Evolutionary conservation across 2,797 vertebrate genomes (phyloP), one percentile per base, ranked within the genome.

Genomic region (Acanthiza pusilla): DNA sequence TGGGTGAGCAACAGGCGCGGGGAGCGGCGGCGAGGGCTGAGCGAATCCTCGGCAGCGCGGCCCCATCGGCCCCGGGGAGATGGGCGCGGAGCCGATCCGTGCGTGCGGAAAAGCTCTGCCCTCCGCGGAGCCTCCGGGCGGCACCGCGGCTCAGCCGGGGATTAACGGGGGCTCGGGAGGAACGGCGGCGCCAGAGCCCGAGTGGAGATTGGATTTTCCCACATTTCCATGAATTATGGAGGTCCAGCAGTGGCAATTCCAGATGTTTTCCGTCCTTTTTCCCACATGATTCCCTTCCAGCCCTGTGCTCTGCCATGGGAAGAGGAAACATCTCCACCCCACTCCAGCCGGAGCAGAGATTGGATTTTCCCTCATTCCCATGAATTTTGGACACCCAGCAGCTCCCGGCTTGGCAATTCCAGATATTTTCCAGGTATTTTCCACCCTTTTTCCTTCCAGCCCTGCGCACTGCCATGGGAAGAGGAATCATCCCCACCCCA

Each of bases 51-150:
- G 10, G 10, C 57, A 63, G 78, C 54, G 42, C 51, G 0, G 58
- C 40, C 4, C 76, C 83, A 89, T 88, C 91, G 65, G 85, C 88
- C 57, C 58, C 8, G 0, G 19, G 58, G 89, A 68, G 5, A 36
- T 2, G 3, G 55, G 75, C 53, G 54, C 1, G 9, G 68, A 55
- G 1, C 17, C 17, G 1, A 32, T 4, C 1, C 30, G 8, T 1
- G 5, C 7, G 17, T 1, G 23, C 1, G 18, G 86, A 58, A 74
- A 55, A 74, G 88, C 92, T 92, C 65, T 18, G 65, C 47, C 70
- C 2, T 51, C 87, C 91, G 48, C 0, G 21, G 36, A 91, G 67
- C 50, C 3, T 20, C 61, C 2, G 7, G 73, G 25, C 0, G 14
- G 82, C 92, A 92, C 83, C 27, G 54, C 0, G 10, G 72, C 60